Evolutionary conservation across 2,888 invertebrate species (phyloP).

Genomic region (Steinernema scapterisci): DNA sequence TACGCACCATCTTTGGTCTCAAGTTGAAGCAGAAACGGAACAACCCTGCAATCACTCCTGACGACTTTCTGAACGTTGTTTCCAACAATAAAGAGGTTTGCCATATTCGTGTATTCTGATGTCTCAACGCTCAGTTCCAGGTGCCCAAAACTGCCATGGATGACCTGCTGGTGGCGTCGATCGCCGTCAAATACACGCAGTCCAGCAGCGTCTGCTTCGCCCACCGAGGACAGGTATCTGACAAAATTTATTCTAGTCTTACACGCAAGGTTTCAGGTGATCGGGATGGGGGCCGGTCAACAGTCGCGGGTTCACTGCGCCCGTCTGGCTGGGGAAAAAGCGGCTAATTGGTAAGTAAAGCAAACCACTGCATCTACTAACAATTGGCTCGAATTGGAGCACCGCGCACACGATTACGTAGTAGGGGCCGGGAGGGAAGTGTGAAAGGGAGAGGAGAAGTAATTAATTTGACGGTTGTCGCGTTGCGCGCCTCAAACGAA

Average conservation of each 20-base stretch:
- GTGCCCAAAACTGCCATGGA: slow-evolving; percentile 80
- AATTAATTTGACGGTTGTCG: slow-evolving; percentile 11
- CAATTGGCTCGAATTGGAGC: slow-evolving; percentile 24
- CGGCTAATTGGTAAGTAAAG: slow-evolving; percentile 81
- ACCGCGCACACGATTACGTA: slow-evolving; percentile 1
- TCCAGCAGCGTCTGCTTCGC: slow-evolving; percentile 98
- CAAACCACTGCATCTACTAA: background rate
- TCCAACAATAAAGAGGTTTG: slow-evolving; percentile 74
- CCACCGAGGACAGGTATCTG: slow-evolving; percentile 77
- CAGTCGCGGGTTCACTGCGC: slow-evolving; percentile 98
- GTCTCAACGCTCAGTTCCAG: slow-evolving; percentile 66
- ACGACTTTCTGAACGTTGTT: slow-evolving; percentile 82
- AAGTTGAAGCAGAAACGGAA: slow-evolving; percentile 87
- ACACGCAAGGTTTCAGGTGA: slow-evolving; percentile 73
- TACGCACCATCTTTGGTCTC: slow-evolving; percentile 82
- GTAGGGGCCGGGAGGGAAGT: slow-evolving; percentile 2
- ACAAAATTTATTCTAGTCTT: background rate
- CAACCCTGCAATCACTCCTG: slow-evolving; percentile 80
- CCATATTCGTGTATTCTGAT: background rate
- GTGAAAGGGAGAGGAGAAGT: background rate
- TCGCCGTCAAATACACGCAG: slow-evolving; percentile 95
- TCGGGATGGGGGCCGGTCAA: slow-evolving; percentile 98
- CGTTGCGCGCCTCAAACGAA: no score
- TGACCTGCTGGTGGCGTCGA: slow-evolving; percentile 91
- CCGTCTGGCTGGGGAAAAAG: slow-evolving; percentile 92